A percentile compares a stretch with the other conserved stretches of the same genome.
phyloP scores from a whole-genome alignment of 2,888 invertebrate species.

The Nemotelus pantherinus region DNA sequence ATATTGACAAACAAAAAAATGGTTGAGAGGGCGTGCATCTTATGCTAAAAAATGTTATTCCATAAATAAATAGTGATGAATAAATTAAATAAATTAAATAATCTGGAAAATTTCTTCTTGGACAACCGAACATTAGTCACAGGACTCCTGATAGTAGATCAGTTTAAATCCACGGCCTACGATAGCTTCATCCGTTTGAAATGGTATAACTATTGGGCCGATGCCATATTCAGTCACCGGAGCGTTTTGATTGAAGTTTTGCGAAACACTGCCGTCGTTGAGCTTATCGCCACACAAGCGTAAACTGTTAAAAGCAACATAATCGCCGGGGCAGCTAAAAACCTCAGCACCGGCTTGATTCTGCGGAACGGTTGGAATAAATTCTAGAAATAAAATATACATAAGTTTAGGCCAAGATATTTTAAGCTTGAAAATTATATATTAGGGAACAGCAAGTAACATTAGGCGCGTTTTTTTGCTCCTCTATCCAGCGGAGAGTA shows the following conservation, averaged over 20 bases:
- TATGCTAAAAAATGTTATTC: too few relatives aligned
- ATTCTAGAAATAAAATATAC: constrained; percentile 65
- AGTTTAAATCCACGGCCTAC: constrained; percentile 77
- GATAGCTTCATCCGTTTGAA: constrained; percentile 72
- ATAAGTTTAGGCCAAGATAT: too few relatives aligned
- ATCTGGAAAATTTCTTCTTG: background rate
- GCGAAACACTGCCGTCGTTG: constrained; percentile 73
- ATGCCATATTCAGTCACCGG: constrained; percentile 75
- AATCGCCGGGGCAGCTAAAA: constrained; percentile 80
- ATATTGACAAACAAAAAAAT: too few relatives aligned
- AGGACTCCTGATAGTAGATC: constrained; percentile 75
- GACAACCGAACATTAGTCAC: constrained; percentile 60
- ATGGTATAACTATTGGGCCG: constrained; percentile 77
- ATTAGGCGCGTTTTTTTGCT: too few relatives aligned
- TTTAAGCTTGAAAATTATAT: background rate
- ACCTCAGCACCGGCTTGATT: constrained; percentile 80
- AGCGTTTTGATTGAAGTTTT: constrained; percentile 74
- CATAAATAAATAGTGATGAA: background rate
- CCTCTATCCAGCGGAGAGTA: too few relatives aligned
- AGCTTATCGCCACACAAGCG: constrained; percentile 78
- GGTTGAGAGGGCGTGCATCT: too few relatives aligned
- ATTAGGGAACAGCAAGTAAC: background rate
- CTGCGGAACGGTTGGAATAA: constrained; percentile 70
- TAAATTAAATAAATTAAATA: constrained; percentile 28
- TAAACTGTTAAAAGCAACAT: constrained; percentile 74